Conservation (phyloP, 2,888 invertebrate genomes). For the Timema cristinae region DNA sequence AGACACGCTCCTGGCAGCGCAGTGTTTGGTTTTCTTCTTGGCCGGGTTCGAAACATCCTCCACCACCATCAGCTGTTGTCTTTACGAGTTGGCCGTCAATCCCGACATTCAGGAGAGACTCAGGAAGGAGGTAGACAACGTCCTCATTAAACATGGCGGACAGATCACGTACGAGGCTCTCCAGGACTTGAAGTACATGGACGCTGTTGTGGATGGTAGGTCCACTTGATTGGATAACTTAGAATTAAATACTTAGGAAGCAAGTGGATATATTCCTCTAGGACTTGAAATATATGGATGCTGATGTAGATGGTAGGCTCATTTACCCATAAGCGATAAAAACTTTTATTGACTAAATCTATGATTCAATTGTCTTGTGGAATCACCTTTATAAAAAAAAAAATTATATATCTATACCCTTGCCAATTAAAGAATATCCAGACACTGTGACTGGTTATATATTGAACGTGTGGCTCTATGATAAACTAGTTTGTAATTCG, state of each 20-base stretch:
- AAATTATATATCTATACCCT: too few species aligned
- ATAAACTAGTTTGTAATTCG: too few species aligned
- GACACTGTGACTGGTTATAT: too few species aligned
- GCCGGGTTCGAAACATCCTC: constrained; percentile 27
- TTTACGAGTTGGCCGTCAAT: constrained; percentile 30
- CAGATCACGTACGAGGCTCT: constrained; percentile 19
- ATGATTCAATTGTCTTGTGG: too few species aligned
- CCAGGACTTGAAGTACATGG: constrained; percentile 21
- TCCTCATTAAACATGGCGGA: constrained; percentile 14
- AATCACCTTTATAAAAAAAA: too few species aligned
- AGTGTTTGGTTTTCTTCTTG: constrained; percentile 23
- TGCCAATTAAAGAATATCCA: too few species aligned
- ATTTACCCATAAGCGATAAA: too few species aligned
- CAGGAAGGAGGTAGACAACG: not conserved
- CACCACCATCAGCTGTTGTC: constrained; percentile 17
- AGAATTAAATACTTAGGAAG: not conserved
- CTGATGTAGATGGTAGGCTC: too few species aligned
- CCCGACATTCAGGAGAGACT: constrained; percentile 23
- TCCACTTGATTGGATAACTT: not conserved
- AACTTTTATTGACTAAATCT: too few species aligned
- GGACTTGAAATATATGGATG: too few species aligned
- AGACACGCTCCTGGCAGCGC: constrained; percentile 18
- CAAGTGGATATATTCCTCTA: too few species aligned
- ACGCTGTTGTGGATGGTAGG: constrained; percentile 19
- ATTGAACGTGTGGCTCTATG: too few species aligned